Evolutionary conservation across 2,113 vertebrate species (phyloP).

Genomic region (Ivindomyrus marchei): DNA sequence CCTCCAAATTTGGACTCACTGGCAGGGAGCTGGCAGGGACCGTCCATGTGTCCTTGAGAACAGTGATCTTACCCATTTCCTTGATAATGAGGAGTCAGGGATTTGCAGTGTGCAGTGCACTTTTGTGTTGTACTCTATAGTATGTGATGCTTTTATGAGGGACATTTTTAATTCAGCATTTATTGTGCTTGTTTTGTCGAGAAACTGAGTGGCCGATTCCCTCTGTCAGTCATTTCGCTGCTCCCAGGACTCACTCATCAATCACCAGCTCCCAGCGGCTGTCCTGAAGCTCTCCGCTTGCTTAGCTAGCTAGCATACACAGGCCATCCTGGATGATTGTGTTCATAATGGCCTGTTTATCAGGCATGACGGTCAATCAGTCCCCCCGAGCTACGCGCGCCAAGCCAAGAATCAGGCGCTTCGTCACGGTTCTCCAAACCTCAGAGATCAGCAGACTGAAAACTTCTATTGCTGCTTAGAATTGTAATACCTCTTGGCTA

Average conservation of each 20-base stretch:
- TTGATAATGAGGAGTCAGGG: neutral
- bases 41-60: neutral
- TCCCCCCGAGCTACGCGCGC: neutral
- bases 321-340: slow-evolving; percentile 19
- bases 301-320: slow-evolving; percentile 24
- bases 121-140: neutral
- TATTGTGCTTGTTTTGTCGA: neutral
- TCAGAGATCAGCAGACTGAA: neutral
- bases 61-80: neutral
- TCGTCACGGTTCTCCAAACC: neutral
- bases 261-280: neutral
- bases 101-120: no score
- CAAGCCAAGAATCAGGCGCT: neutral
- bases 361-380: slow-evolving; percentile 19
- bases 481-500: neutral
- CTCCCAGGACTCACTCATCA: slow-evolving; percentile 13
- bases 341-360: slow-evolving; percentile 11
- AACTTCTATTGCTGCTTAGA: neutral
- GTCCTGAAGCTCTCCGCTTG: neutral
- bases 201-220: neutral
- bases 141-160: neutral
- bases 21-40: neutral
- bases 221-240: neutral
- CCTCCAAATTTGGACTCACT: neutral
- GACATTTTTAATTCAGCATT: neutral